A percentile compares a stretch with the other conserved stretches of the same genome.
These are phyloP conservation scores for Stercorarius parasiticus DNA, from an alignment of 2,113 vertebrate genomes.

Conservation along the genomic window DNA sequence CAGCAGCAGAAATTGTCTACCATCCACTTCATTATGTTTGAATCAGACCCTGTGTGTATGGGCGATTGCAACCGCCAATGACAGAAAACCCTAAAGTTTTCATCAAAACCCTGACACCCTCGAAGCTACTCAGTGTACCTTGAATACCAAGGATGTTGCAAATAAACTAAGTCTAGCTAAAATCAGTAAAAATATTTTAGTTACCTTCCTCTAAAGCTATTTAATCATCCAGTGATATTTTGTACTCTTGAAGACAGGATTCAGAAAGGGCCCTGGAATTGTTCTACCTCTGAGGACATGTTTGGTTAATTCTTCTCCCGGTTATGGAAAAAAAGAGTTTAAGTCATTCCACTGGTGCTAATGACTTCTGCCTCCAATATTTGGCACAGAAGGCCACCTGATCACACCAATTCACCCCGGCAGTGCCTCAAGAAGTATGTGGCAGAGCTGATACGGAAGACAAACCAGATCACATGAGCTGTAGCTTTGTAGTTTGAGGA, in stretches of 20 bases:
- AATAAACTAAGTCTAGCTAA: neutral
- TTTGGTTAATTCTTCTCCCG: neutral
- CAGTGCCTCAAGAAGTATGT: neutral
- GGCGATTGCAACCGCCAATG: neutral
- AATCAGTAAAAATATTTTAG: neutral
- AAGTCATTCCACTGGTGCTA: neutral
- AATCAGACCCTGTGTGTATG: neutral
- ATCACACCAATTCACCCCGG: neutral
- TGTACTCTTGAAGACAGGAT: neutral
- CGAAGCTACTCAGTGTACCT: neutral
- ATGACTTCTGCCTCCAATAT: neutral
- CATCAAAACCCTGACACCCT: neutral
- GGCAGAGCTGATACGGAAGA: neutral
- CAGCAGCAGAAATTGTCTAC: neutral
- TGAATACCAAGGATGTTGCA: neutral
- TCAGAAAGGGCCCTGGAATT: neutral
- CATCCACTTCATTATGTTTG: neutral
- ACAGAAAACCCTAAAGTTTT: neutral
- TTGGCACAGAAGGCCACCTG: neutral
- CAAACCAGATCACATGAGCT: rapidly evolving
- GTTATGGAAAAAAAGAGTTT: neutral
- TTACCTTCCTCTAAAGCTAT: neutral
- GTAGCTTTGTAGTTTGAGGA: neutral
- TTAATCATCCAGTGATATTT: neutral
- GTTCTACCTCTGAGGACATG: neutral